Evolutionary conservation across 2,113 vertebrate species (phyloP), one percentile per base, ranked within the genome.

Genomic region (Phrynosoma blainvillii): DNA sequence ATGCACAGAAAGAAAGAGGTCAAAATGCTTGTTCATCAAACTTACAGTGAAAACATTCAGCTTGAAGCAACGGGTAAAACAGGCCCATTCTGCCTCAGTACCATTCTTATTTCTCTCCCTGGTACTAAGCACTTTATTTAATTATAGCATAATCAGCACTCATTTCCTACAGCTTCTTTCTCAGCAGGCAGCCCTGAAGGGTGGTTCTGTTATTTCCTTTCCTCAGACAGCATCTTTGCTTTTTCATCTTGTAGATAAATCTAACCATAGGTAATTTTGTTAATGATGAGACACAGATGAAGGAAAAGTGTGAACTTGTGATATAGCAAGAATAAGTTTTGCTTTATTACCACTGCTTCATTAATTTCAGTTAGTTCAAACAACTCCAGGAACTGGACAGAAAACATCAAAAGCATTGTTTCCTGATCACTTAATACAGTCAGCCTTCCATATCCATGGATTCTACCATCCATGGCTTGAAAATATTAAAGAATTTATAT

Each of bases 1-100:
- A 80, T 5, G 1, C 36, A 65, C 73, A 76, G 73, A 88, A 40
- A 90, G 36, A 36, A 36, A 47, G 47, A 76, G 52, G 18, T 80
- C 65, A 89, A 47, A 89, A 84, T 18, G 65, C 52, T 86, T 86
- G 16, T 86, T 68, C 23, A 79, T 68, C 30, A 14, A 52, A 59
- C 21, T 62, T 70, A 79, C 5, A 36, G 42, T 5, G 76, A 73
- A 0, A 0, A 0, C 42, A 12, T 6, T 79, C n/a, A 78, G 2
- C 52, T 87, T 66, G 79, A 74, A 54, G 52, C 10, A 47, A 2
- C 0, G 4, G 12, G 5, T 75, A 1, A 32, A 78, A 90, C 27
- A 27, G 79, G 84, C 30, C 7, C 0, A 11, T 65, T 56, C 20
- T 1, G 47, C 25, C 81, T 52, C 76, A 54, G 7, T 0, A 0